Evolutionary conservation across 2,797 vertebrate genomes (phyloP), one percentile per base, ranked within the genome.

Genomic region (Labeo calbasu): DNA sequence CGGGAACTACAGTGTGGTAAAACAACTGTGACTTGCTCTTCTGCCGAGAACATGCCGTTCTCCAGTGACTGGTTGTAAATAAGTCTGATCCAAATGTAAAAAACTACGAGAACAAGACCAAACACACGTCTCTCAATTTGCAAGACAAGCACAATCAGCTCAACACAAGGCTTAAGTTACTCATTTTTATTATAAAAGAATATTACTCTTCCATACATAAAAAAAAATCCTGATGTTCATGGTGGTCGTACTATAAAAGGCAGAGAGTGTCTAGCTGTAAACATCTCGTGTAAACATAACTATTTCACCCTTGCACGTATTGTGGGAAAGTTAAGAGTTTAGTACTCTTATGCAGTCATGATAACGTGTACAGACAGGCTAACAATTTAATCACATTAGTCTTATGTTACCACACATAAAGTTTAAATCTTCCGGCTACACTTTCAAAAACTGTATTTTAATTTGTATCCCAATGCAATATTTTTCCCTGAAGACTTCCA

Each of bases 41-140:
- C 68, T 79, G 84, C 84, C 88, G 86, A 84, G 84, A 70, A 89
- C 88, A 90, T 4, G 7, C 48, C 0, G 43, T 87, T 83, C 81
- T 61, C 77, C 51, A 21, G 7, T 53, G 28, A 53, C 61, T 2
- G 19, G 1, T 2, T 48, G 40, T 28, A 78, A 11, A 51, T 0
- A 32, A 28, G 70, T 57, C 63, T 40, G 51, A 43, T 13, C 40
- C 32, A 43, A 61, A 13, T 1, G 3, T 9, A 71, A 71, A 71
- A n/a, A 50, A 17, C 46, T n/a, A 50, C 2, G 69, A 71, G 14
- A 50, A 28, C 23, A 51, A 72, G 70, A 28, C 17, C 46, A 72
- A 15, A 28, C 9, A 50, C 14, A 28, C 5, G n/a, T 71, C n/a
- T 70, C 13, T 48, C n/a, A 23, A 23, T 23, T 71, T 71, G n/a